A percentile compares a stretch with the other conserved stretches of the same genome.
phyloP scores from a whole-genome alignment of 2,888 invertebrate species.

The Aphodius granarius region DNA sequence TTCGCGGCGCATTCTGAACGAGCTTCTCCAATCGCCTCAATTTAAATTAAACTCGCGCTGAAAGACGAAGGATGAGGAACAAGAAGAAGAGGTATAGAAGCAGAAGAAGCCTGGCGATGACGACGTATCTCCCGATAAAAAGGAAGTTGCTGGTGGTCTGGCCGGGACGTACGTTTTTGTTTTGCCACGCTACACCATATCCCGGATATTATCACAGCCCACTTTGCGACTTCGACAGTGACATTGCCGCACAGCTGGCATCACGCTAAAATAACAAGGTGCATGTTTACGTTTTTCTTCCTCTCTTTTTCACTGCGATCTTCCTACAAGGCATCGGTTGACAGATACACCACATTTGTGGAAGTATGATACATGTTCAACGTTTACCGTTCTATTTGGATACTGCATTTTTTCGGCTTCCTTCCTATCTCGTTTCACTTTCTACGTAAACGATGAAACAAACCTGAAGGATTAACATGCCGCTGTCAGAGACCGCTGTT shows the following conservation, averaged over 20 bases:
- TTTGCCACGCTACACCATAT: constrained; percentile 12
- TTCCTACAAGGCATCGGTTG: constrained; percentile 18
- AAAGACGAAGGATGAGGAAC: too few species aligned
- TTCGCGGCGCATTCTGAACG: background rate
- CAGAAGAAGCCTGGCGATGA: background rate
- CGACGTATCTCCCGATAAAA: background rate
- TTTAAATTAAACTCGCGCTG: background rate
- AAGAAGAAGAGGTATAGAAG: too few species aligned
- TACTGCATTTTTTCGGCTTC: constrained; percentile 1
- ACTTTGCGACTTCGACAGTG: constrained; percentile 31
- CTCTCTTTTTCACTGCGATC: constrained; percentile 1
- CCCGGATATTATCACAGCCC: constrained; percentile 36
- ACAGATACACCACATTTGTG: constrained; percentile 27
- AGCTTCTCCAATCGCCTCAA: background rate
- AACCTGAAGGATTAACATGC: background rate
- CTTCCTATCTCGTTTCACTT: background rate
- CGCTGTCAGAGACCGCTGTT: background rate
- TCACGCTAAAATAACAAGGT: constrained; percentile 32
- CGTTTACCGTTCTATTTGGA: background rate
- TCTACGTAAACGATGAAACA: background rate
- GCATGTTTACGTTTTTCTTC: constrained; percentile 28
- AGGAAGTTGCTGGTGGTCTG: constrained; percentile 32
- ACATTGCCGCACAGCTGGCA: constrained; percentile 27
- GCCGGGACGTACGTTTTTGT: constrained; percentile 22
- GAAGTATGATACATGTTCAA: constrained; percentile 16